Evolutionary conservation across 2,888 invertebrate species (phyloP).

Genomic region (Drosophila demipolita): DNA sequence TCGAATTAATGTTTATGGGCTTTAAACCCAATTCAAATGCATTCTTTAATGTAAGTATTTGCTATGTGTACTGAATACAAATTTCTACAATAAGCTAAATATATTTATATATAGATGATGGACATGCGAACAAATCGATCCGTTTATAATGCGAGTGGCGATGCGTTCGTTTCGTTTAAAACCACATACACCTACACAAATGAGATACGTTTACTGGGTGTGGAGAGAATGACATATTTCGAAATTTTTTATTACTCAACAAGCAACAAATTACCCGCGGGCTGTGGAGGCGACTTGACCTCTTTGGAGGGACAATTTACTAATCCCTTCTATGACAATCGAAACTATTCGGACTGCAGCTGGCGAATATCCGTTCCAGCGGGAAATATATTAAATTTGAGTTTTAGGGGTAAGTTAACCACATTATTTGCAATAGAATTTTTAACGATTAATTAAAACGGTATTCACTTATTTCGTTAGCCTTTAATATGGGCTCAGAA

Average conservation of each 20-base stretch:
- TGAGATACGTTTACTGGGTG: conserved; percentile 60
- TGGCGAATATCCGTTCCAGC: conserved; percentile 88
- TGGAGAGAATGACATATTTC: conserved; percentile 6
- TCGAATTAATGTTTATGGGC: conserved; percentile 86
- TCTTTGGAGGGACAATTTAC: conserved; percentile 84
- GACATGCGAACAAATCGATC: conserved; percentile 66
- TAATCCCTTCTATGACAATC: conserved; percentile 88
- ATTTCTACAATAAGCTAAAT: background rate
- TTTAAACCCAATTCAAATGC: conserved; percentile 65
- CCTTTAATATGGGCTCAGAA: conserved; percentile 88
- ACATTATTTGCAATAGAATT: background rate
- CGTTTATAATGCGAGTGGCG: conserved; percentile 45
- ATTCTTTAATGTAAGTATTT: conserved; percentile 62
- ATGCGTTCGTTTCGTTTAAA: background rate
- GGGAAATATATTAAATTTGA: conserved; percentile 52
- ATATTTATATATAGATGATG: conserved; percentile 57
- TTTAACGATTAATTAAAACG: background rate
- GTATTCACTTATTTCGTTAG: conserved; percentile 24
- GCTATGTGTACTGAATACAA: background rate
- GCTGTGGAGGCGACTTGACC: conserved; percentile 79
- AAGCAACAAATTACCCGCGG: conserved; percentile 51
- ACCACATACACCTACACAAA: conserved; percentile 58
- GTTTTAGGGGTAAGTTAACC: conserved; percentile 67
- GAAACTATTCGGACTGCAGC: conserved; percentile 86
- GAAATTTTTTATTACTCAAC: conserved; percentile 65